Evolutionary conservation across 1,140 invertebrate species (phyloP).

Genomic region (Teleopsis dalmanni): DNA sequence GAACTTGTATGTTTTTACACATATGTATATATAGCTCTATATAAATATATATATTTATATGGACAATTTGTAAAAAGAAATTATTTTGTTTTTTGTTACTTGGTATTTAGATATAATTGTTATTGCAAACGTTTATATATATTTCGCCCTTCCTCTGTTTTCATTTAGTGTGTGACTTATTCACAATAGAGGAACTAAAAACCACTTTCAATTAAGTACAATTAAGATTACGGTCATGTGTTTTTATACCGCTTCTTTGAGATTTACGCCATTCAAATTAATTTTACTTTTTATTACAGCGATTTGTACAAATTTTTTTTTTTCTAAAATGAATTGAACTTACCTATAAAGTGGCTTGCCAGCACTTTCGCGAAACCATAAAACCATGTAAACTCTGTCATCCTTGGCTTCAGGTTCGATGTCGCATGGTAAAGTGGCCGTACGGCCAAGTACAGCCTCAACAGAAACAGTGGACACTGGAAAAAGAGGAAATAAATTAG

Average conservation of each 20-base stretch:
- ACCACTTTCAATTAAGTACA: not conserved
- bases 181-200: not conserved
- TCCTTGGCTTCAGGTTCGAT: conserved; percentile 65
- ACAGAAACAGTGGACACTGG: conserved; percentile 64
- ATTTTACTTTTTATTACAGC: not conserved
- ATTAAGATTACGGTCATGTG: not conserved
- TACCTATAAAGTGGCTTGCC: conserved; percentile 84
- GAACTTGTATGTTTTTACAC: too few relatives aligned
- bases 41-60: too few relatives aligned
- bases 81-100: too few relatives aligned
- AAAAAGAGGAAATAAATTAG: conserved; percentile 41
- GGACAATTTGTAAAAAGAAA: too few relatives aligned
- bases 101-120: too few relatives aligned
- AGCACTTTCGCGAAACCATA: conserved; percentile 79
- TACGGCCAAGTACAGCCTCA: conserved; percentile 70
- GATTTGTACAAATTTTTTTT: not conserved
- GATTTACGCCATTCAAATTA: not conserved
- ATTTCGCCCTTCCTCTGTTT: too few relatives aligned
- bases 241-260: not conserved
- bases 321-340: conserved; percentile 14
- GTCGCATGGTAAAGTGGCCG: conserved; percentile 73
- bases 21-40: too few relatives aligned
- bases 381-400: conserved; percentile 80
- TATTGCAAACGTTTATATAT: too few relatives aligned
- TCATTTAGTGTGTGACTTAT: conserved; percentile 1